These are phyloP conservation scores for Noctua fimbriata DNA, from an alignment of 2,888 invertebrate genomes.

Conservation along the genomic window DNA sequence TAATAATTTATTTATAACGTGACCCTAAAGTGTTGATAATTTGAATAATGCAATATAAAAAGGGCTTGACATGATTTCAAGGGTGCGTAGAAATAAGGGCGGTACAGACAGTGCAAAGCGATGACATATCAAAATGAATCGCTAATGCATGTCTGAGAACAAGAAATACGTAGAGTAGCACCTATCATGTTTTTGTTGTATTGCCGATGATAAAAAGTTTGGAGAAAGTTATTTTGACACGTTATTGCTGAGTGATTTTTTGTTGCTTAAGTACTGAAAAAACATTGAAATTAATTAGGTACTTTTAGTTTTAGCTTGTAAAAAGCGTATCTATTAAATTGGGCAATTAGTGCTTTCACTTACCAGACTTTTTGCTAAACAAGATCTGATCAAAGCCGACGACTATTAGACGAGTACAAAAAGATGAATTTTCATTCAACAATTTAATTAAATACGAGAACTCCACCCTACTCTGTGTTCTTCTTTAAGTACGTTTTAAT, in stretches of 20 bases:
- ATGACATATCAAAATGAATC: slow-evolving; percentile 89
- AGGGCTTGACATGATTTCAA: slow-evolving; percentile 77
- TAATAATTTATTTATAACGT: slow-evolving; percentile 62
- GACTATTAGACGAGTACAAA: background rate
- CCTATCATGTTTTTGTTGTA: background rate
- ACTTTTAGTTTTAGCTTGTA: slow-evolving; percentile 4
- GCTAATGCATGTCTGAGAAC: slow-evolving; percentile 80
- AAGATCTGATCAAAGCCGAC: background rate
- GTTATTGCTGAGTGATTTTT: background rate
- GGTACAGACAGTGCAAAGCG: slow-evolving; percentile 74
- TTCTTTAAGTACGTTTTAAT: slow-evolving; percentile 19
- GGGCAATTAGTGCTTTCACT: slow-evolving; percentile 48
- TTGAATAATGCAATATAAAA: slow-evolving; percentile 81
- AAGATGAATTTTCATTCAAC: background rate
- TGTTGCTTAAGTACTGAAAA: slow-evolving; percentile 2
- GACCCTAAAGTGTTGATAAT: slow-evolving; percentile 77
- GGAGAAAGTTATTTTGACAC: slow-evolving; percentile 29
- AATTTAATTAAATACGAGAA: background rate
- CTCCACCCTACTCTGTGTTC: background rate
- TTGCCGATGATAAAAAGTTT: background rate
- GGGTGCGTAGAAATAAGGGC: slow-evolving; percentile 72
- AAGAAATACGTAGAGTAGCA: slow-evolving; percentile 65
- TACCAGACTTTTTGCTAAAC: slow-evolving; percentile 13
- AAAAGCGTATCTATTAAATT: slow-evolving; percentile 41
- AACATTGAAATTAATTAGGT: background rate